Percentiles rank a stretch among this genome's conserved stretches.
These are phyloP conservation scores for Oceanodroma tethys DNA, from an alignment of 2,113 vertebrate genomes.

Conservation along the genomic window DNA sequence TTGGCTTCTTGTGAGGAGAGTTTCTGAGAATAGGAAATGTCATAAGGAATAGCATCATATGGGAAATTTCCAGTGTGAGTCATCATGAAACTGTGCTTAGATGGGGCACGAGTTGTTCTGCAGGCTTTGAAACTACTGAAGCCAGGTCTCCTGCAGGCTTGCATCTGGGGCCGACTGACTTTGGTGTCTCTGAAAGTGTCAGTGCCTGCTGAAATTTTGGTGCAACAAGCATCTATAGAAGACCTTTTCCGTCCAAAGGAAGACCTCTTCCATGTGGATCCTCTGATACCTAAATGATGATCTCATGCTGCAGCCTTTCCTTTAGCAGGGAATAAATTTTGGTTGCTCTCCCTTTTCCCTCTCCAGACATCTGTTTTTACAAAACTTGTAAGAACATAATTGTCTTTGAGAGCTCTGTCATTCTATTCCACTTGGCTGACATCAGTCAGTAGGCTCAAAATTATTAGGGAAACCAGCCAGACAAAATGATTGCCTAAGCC, in stretches of 20 bases:
- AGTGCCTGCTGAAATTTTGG: background rate
- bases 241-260: background rate
- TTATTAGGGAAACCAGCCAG: conserved; percentile 19
- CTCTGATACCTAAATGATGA: background rate
- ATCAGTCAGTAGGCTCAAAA: conserved; percentile 18
- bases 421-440: conserved; percentile 10
- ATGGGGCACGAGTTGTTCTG: background rate
- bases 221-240: background rate
- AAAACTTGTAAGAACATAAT: background rate
- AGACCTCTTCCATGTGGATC: background rate
- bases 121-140: background rate
- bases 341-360: background rate
- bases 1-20: background rate
- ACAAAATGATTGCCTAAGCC: conserved; percentile 28
- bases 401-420: background rate
- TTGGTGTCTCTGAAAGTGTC: background rate
- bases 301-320: background rate
- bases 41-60: background rate
- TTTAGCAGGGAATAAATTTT: background rate
- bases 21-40: background rate
- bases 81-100: background rate
- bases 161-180: background rate
- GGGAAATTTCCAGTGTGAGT: conserved; percentile 19
- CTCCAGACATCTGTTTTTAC: background rate
- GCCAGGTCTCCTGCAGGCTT: background rate